These are phyloP conservation scores for Dryoscopus gambensis DNA, from an alignment of 2,113 vertebrate species.

Conservation along the genomic window DNA sequence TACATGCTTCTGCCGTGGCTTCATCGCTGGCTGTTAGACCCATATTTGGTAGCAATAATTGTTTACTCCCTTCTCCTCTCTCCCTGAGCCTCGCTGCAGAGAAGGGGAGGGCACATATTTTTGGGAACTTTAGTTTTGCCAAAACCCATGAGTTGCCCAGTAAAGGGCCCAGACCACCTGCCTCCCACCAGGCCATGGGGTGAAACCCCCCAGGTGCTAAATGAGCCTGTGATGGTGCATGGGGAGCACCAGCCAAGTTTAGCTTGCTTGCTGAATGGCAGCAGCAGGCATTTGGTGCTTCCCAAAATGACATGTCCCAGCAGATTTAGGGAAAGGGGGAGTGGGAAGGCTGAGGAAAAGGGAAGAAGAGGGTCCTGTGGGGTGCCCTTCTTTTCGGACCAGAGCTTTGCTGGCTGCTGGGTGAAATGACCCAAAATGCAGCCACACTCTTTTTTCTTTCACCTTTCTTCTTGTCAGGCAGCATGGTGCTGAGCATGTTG, in stretches of 20 bases:
- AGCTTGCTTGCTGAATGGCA: background rate
- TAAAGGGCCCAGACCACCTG: background rate
- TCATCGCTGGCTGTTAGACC: conserved; percentile 49
- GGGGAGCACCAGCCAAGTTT: fast-evolving
- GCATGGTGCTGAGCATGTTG: fast-evolving
- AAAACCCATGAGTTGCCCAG: background rate
- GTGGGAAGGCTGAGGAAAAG: background rate
- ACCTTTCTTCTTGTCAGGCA: fast-evolving
- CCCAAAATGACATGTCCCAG: fast-evolving
- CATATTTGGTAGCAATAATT: conserved; percentile 68
- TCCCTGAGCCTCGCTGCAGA: background rate
- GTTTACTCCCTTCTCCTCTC: conserved; percentile 38
- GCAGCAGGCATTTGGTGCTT: fast-evolving
- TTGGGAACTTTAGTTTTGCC: background rate
- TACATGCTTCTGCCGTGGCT: conserved; percentile 26
- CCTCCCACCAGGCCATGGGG: background rate
- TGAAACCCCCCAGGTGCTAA: background rate
- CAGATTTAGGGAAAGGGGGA: background rate
- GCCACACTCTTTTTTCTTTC: fast-evolving
- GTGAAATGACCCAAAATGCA: background rate
- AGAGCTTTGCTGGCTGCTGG: background rate
- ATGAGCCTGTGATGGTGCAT: background rate
- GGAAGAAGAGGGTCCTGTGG: background rate
- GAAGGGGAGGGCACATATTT: conserved; percentile 20
- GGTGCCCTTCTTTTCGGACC: background rate